Conservation (phyloP, 2,113 vertebrate species). For the Callaeas wilsoni region DNA sequence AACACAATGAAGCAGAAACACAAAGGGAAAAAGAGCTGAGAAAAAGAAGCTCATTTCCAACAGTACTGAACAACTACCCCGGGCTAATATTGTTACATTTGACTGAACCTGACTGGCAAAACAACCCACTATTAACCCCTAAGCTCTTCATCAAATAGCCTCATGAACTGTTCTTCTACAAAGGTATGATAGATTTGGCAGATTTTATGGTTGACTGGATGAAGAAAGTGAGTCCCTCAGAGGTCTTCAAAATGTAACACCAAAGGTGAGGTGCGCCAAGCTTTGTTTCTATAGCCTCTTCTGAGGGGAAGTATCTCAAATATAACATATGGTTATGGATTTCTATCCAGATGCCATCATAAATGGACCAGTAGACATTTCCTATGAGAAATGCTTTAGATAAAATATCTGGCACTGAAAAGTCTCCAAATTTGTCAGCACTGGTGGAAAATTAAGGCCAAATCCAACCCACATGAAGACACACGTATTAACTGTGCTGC, state of each 20-base stretch:
- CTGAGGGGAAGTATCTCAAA: neutral
- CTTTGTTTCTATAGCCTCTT: neutral
- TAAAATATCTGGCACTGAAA: neutral
- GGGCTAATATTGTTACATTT: neutral
- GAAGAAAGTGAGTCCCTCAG: neutral
- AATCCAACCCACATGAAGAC: neutral
- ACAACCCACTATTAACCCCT: slow-evolving; percentile 25
- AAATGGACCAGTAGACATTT: neutral
- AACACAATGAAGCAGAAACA: slow-evolving; percentile 52
- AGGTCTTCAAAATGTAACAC: neutral
- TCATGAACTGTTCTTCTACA: neutral
- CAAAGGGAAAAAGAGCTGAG: slow-evolving; percentile 17
- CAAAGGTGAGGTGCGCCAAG: neutral
- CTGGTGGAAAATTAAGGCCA: neutral
- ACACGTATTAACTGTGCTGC: neutral
- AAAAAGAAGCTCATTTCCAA: slow-evolving; percentile 36
- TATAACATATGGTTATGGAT: neutral
- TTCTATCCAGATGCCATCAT: neutral
- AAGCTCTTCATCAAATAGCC: neutral
- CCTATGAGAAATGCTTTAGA: neutral
- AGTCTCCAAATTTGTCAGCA: neutral
- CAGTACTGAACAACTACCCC: neutral
- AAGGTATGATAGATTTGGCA: neutral
- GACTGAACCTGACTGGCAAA: slow-evolving; percentile 18
- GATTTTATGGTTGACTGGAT: neutral